These are phyloP conservation scores for Tuberolachnus salignus DNA, from an alignment of 2,888 invertebrate genomes.

Conservation along the genomic window DNA sequence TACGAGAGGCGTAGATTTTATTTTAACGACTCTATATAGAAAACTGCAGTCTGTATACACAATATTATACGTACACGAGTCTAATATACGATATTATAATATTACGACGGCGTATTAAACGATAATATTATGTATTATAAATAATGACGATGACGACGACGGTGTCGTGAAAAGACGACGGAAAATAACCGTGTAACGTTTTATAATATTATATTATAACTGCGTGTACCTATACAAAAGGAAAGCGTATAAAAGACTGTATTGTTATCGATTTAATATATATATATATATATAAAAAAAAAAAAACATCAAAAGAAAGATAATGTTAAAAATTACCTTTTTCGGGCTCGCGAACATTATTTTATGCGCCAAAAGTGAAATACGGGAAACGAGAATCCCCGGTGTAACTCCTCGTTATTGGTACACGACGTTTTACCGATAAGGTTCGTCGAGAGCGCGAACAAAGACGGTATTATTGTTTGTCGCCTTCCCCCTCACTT, in stretches of 20 bases:
- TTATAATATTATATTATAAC: background rate
- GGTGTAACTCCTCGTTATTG: too few relatives aligned
- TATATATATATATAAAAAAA: too few relatives aligned
- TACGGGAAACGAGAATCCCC: too few relatives aligned
- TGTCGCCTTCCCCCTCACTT: too few relatives aligned
- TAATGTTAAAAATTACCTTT: background rate
- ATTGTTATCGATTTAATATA: conserved; percentile 1
- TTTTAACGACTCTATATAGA: conserved; percentile 9
- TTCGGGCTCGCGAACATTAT: background rate
- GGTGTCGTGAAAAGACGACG: background rate
- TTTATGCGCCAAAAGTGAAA: too few relatives aligned
- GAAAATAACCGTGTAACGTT: background rate
- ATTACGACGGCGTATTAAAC: background rate
- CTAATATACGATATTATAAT: background rate
- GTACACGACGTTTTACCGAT: too few relatives aligned
- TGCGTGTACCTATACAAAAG: too few relatives aligned
- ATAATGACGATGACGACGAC: background rate
- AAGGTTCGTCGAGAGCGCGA: too few relatives aligned
- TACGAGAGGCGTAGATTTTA: background rate
- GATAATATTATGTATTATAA: background rate
- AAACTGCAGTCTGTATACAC: background rate
- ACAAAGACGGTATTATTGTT: too few relatives aligned
- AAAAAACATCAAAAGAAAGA: background rate
- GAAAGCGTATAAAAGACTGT: background rate
- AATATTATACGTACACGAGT: background rate